These are phyloP conservation scores for Nibea albiflora DNA, from an alignment of 2,113 vertebrate genomes.

Conservation along the genomic window DNA sequence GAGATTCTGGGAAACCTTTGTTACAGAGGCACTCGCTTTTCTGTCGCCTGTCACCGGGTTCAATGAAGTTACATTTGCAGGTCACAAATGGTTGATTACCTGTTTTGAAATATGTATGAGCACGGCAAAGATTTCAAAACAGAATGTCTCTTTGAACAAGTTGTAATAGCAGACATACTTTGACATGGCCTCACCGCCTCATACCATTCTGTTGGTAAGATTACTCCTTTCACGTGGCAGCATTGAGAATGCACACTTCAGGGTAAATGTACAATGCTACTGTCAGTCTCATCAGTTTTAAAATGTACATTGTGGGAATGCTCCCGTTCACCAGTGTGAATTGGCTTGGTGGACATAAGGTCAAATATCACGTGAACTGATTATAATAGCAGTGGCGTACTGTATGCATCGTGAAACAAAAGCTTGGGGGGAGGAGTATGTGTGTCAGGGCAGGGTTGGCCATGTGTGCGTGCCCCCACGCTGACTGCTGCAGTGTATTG, in stretches of 20 bases:
- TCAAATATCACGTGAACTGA: conserved; percentile 54
- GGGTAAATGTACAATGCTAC: conserved; percentile 24
- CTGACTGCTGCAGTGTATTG: conserved; percentile 53
- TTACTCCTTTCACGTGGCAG: conserved; percentile 30
- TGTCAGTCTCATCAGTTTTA: conserved; percentile 20
- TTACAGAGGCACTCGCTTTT: conserved; percentile 33
- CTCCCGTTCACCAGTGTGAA: conserved; percentile 25
- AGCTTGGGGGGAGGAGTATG: conserved; percentile 68
- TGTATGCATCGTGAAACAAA: conserved; percentile 64
- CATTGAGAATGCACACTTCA: background rate
- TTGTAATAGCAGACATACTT: conserved; percentile 27
- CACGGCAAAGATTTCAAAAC: conserved; percentile 36
- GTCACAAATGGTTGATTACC: conserved; percentile 31
- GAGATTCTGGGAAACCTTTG: conserved; percentile 44
- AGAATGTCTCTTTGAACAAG: conserved; percentile 33
- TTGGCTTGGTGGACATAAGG: conserved; percentile 49
- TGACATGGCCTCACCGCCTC: background rate
- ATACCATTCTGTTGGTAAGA: conserved; percentile 41
- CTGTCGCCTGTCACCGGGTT: conserved; percentile 27
- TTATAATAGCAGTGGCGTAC: conserved; percentile 42
- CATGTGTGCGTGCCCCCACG: conserved; percentile 48
- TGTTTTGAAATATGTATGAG: conserved; percentile 23
- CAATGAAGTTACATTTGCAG: conserved; percentile 34
- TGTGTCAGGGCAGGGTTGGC: conserved; percentile 61
- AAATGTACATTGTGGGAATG: conserved; percentile 17